These are phyloP conservation scores for Odontocerum albicorne DNA, from an alignment of 2,888 invertebrate genomes.

Conservation along the genomic window DNA sequence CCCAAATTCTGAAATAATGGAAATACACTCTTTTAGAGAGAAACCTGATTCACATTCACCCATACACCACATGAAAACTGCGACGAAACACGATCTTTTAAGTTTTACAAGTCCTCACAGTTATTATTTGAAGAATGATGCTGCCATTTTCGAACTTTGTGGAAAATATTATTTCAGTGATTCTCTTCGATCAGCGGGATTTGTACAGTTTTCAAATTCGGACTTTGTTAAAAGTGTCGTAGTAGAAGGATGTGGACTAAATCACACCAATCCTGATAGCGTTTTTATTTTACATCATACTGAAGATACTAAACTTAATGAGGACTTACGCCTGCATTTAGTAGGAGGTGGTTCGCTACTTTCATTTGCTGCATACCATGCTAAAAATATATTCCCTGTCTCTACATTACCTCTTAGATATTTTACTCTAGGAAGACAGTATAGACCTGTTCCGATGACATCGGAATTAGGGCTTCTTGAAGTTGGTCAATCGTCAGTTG, in stretches of 20 bases:
- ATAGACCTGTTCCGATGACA: constrained; percentile 52
- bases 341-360: constrained; percentile 74
- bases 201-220: constrained; percentile 69
- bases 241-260: constrained; percentile 70
- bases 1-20: constrained; percentile 48
- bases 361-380: constrained; percentile 72
- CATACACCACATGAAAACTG: constrained; percentile 60
- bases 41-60: constrained; percentile 44
- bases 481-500: constrained; percentile 68
- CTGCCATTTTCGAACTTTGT: constrained; percentile 70
- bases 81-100: constrained; percentile 53
- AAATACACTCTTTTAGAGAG: constrained; percentile 40
- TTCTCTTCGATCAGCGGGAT: constrained; percentile 52
- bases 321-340: constrained; percentile 67
- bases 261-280: constrained; percentile 57
- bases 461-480: constrained; percentile 61
- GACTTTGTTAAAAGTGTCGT: constrained; percentile 77
- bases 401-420: constrained; percentile 68
- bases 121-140: constrained; percentile 67
- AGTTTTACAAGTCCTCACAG: constrained; percentile 60
- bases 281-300: constrained; percentile 63
- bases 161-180: constrained; percentile 57
- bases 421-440: constrained; percentile 71
- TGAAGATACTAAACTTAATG: constrained; percentile 54
- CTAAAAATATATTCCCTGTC: constrained; percentile 65